Base-by-base conservation (phyloP, 2,888 invertebrate species). In the Conus canariensis region DNA sequence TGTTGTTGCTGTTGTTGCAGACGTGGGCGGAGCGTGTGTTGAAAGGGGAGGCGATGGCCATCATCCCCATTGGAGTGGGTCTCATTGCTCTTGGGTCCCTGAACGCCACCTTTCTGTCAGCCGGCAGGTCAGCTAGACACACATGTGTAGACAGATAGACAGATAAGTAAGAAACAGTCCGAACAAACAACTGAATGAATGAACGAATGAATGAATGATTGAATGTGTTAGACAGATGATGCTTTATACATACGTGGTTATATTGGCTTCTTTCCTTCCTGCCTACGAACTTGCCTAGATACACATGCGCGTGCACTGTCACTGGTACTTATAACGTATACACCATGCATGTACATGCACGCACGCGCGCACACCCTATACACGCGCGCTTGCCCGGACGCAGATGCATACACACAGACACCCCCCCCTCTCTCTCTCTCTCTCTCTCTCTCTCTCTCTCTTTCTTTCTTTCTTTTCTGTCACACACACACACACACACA, bases 41-140 rank as follows among this genome's bases (percentile, higher is more conserved):
- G n/a, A 14, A 59, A 16, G 92, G 92, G 9, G 91, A 90, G 8
- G 91, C 91, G 58, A 91, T 90, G 14, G 91, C 92, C 25, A 86
- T 94, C 45, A 92, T 94, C 25, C 93, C 93, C 16, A 90, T 94
- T 0, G 92, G 93, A 25, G 94, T 94, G 10, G 92, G 92, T 0
- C 91, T 94, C 16, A 92, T 92, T 16, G 93, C 93, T 1, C 90
- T 94, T 3, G 93, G 94, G 8, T 93, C 93, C 60, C 92, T 93
- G 4, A 94, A 94, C 85, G 93, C 91, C 25, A 94, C 94, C 19
- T 93, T 94, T 60, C 89, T 94, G 10, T 91, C 92, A 19, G 92
- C 93, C 70, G 94, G 94, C 82, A 93, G 93, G 94, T 94, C 90
- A 64, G 64, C 10, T 16, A 64, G 64, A 64, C 1, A 64, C 64